Conservation (phyloP, 92 coral and sea anemone species). For the Chrysogorgia sp. region DNA sequence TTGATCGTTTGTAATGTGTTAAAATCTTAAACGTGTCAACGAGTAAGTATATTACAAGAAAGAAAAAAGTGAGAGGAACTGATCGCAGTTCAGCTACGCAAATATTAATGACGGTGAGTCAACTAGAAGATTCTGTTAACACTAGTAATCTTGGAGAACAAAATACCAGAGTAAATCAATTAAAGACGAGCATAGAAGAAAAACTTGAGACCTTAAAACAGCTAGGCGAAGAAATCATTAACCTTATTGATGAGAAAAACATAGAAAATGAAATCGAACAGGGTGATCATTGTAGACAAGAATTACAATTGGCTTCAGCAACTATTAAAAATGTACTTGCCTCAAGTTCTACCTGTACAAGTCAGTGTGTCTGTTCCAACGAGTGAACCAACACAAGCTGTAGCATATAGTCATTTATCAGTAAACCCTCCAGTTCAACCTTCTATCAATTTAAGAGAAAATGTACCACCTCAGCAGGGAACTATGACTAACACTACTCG, state of each 20-base stretch:
- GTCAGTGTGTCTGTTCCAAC: constrained; percentile 9
- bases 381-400: neutral
- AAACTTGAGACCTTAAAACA: constrained; percentile 38
- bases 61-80: constrained; percentile 24
- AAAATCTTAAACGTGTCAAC: neutral
- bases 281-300: constrained; percentile 25
- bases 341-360: too few species aligned
- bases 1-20: neutral
- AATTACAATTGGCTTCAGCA: constrained; percentile 22
- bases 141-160: too few species aligned
- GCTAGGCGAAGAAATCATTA: constrained; percentile 42
- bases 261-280: constrained; percentile 49
- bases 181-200: constrained; percentile 21
- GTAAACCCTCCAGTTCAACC: neutral
- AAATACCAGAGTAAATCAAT: constrained; percentile 26
- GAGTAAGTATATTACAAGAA: constrained; percentile 17
- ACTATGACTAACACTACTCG: constrained; percentile 1
- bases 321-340: constrained; percentile 21
- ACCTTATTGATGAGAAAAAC: constrained; percentile 39
- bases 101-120: constrained; percentile 2
- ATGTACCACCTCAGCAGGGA: neutral
- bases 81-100: constrained; percentile 35
- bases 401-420: neutral
- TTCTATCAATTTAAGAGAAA: too few species aligned
- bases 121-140: too few species aligned